Evolutionary conservation across 2,797 vertebrate genomes (phyloP).

Genomic region (Peromyscus attwateri): DNA sequence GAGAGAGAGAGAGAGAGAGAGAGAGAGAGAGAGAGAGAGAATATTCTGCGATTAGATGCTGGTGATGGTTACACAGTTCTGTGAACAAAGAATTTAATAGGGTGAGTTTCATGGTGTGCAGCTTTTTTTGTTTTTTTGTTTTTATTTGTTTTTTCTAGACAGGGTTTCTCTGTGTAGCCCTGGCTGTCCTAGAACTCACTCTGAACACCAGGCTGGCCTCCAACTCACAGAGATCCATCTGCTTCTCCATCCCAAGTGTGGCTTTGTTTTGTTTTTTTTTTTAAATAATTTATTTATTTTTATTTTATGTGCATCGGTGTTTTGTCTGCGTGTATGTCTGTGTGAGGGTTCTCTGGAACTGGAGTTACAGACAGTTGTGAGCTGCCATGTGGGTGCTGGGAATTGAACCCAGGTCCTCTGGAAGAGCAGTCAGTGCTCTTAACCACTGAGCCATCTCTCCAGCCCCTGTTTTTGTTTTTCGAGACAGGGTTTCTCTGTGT

Average conservation of each 20-base stretch:
- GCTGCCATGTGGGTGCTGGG: no score
- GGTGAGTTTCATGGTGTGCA: background rate
- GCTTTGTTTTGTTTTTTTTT: no score
- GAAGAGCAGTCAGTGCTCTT: no score
- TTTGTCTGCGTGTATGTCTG: no score
- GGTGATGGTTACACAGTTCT: background rate
- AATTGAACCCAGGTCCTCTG: no score
- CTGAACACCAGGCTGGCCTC: background rate
- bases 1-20: no score
- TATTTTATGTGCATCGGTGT: no score
- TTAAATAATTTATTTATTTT: no score
- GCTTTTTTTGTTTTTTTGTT: background rate
- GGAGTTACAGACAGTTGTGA: no score
- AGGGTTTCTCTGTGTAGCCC: background rate
- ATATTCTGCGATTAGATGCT: background rate
- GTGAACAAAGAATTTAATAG: background rate
- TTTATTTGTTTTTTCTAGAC: background rate
- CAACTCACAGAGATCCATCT: background rate
- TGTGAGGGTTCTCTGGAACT: no score
- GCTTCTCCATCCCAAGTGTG: background rate
- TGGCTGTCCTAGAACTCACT: background rate
- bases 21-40: background rate
- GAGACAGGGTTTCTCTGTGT: background rate
- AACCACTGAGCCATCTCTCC: no score
- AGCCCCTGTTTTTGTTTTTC: background rate